These are phyloP conservation scores for Choreutis nemorana DNA, from an alignment of 2,888 invertebrate genomes.

Conservation along the genomic window DNA sequence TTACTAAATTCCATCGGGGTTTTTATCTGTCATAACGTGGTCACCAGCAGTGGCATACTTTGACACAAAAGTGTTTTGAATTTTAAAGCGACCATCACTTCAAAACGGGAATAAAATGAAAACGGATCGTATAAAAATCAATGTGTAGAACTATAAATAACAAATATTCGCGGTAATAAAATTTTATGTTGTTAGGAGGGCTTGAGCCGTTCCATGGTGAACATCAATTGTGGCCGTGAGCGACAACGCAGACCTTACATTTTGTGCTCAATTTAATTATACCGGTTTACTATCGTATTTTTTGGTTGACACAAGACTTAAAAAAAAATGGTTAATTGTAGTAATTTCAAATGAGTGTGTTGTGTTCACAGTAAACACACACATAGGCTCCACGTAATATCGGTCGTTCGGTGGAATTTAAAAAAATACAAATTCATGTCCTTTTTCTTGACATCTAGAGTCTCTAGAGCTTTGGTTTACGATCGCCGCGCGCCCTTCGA, in stretches of 20 bases:
- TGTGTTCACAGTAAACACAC: too few species aligned
- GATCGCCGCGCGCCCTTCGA: slow-evolving; percentile 18
- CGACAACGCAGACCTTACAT: slow-evolving; percentile 3
- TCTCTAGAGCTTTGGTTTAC: slow-evolving; percentile 37
- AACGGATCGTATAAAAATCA: slow-evolving; percentile 28
- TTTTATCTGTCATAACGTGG: too few species aligned
- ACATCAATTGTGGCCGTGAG: slow-evolving; percentile 31
- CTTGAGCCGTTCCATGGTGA: slow-evolving; percentile 26
- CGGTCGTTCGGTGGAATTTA: slow-evolving; percentile 6
- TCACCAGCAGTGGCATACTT: too few species aligned
- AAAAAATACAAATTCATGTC: slow-evolving; percentile 15
- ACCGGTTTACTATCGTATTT: slow-evolving; percentile 5
- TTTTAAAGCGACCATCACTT: slow-evolving; percentile 7
- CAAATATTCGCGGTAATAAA: slow-evolving; percentile 54
- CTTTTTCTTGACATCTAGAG: slow-evolving; percentile 49
- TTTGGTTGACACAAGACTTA: slow-evolving; percentile 5
- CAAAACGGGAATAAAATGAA: slow-evolving; percentile 19
- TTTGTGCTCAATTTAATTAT: slow-evolving; percentile 4
- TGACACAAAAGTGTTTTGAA: neutral
- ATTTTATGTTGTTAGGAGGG: slow-evolving; percentile 46
- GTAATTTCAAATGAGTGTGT: too few species aligned
- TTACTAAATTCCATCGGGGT: too few species aligned
- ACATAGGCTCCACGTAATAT: too few species aligned
- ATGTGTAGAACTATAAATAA: slow-evolving; percentile 57
- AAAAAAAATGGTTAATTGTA: too few species aligned